phyloP scores from a whole-genome alignment of 1,140 invertebrate species.

The Lordiphosa stackelbergi region DNA sequence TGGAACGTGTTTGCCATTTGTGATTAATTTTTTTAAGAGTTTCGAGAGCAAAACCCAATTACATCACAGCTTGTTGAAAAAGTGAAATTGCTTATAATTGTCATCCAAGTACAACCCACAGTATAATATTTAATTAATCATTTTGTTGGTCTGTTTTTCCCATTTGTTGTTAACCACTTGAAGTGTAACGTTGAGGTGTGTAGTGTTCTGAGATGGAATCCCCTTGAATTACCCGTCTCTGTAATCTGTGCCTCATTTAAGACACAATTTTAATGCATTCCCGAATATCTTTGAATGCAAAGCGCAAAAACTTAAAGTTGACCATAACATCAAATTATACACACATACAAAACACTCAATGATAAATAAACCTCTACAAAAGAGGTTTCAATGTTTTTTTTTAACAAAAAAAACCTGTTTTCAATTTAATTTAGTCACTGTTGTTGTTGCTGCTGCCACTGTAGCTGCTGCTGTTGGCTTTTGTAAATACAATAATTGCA shows the following conservation, averaged over 20 bases:
- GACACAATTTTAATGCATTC: slow-evolving; percentile 26
- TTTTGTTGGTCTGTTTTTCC: slow-evolving; percentile 28
- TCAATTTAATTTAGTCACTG: slow-evolving; percentile 62
- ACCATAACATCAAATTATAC: slow-evolving; percentile 5
- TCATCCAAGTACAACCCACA: slow-evolving; percentile 28
- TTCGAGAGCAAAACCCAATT: slow-evolving; percentile 39
- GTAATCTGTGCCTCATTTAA: slow-evolving; percentile 1
- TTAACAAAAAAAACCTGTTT: slow-evolving; percentile 59
- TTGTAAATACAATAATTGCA: slow-evolving; percentile 68
- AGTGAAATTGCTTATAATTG: slow-evolving; percentile 57
- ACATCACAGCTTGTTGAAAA: slow-evolving; percentile 52
- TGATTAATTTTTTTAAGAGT: slow-evolving; percentile 33
- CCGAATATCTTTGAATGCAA: not conserved
- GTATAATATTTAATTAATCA: slow-evolving; percentile 30
- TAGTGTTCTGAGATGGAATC: not conserved
- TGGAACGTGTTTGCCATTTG: slow-evolving; percentile 53
- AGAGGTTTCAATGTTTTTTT: slow-evolving; percentile 69
- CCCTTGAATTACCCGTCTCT: too few relatives aligned
- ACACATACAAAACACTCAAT: slow-evolving; percentile 42
- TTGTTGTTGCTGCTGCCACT: slow-evolving; percentile 38
- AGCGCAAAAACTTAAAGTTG: too few relatives aligned
- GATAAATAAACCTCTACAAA: slow-evolving; percentile 69
- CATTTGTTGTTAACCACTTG: slow-evolving; percentile 4
- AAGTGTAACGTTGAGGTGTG: slow-evolving; percentile 55
- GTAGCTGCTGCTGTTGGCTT: slow-evolving; percentile 40